Evolutionary conservation across 2,888 invertebrate species (phyloP), one percentile per base, ranked within the genome.

Genomic region (Aspidapion aeneum): DNA sequence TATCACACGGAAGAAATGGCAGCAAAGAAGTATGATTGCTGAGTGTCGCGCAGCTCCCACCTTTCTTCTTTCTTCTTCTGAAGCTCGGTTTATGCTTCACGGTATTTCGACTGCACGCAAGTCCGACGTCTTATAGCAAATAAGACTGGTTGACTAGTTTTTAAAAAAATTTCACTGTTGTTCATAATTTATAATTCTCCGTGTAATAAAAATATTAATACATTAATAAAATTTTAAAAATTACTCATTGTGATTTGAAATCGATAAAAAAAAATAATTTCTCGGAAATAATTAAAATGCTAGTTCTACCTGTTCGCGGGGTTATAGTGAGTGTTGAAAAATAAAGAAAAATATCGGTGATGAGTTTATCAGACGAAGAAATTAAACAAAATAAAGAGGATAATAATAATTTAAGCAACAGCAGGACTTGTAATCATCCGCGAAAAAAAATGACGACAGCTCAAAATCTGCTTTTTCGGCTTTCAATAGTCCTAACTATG

Each of bases 401-500:
- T 19, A 58, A 60, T 22, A 65, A 63, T 21, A 64, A 64, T 58
- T 58, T 51, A 7, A 35, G 35, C 3, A 35, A 35, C 12, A 35
- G 35, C n/a, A n/a, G n/a, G n/a, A n/a, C n/a, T 35, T 35, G 12
- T 35, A 35, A 12, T 35, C 12, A 35, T 12, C 35, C 35, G 5
- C 35, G 35, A 35, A 35, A 35, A 35, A 58, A 62, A 22, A 58
- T 65, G 60, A 63, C 75, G 54, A 71, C 74, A 35, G 72, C 73
- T 22, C 76, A 76, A 71, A 77, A 83, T 82, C 83, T 86, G 81
- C 81, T 88, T 75, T 84, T 89, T 74, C 84, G 88, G 81, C 82
- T 86, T 73, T 84, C 86, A 19, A 85, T 90, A 74, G 82, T 90
- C 72, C 80, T 84, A 72, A 86, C 88, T 66, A 85, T 90, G 77